Conservation (phyloP, 2,797 vertebrate species). For the Phrynocephalus forsythii region DNA sequence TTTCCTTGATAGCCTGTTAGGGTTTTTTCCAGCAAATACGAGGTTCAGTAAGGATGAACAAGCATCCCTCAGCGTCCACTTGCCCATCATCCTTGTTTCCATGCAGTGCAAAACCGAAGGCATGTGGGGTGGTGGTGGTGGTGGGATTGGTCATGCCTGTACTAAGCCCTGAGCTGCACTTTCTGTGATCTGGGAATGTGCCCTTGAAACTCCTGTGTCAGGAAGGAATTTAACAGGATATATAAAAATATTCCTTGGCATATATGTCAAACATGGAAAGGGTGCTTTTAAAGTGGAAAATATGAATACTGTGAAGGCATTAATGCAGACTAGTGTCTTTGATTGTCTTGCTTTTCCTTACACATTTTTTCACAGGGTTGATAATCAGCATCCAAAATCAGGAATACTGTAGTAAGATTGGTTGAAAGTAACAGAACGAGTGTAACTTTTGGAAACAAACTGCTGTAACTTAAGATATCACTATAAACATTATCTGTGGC, state of each 20-base stretch:
- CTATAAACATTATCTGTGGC: no score
- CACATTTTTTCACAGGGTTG: not conserved
- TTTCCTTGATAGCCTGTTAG: not conserved
- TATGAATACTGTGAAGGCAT: not conserved
- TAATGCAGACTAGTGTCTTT: not conserved
- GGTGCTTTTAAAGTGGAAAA: not conserved
- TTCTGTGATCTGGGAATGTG: not conserved
- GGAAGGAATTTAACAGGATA: not conserved
- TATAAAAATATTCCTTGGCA: not conserved
- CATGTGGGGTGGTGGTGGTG: no score
- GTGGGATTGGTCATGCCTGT: not conserved
- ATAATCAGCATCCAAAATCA: rapidly evolving
- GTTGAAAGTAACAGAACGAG: no score
- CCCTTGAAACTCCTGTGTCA: not conserved
- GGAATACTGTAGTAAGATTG: not conserved
- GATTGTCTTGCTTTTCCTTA: not conserved
- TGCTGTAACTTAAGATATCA: no score
- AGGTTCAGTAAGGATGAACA: not conserved
- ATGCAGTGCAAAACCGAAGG: not conserved
- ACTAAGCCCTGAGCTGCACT: not conserved
- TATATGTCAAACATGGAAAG: not conserved
- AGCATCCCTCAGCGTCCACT: not conserved
- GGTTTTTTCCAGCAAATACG: no score
- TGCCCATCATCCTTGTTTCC: not conserved
- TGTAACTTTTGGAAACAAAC: no score